These are phyloP conservation scores for Amniataba percoides DNA, from an alignment of 2,797 vertebrate species.

Conservation along the genomic window DNA sequence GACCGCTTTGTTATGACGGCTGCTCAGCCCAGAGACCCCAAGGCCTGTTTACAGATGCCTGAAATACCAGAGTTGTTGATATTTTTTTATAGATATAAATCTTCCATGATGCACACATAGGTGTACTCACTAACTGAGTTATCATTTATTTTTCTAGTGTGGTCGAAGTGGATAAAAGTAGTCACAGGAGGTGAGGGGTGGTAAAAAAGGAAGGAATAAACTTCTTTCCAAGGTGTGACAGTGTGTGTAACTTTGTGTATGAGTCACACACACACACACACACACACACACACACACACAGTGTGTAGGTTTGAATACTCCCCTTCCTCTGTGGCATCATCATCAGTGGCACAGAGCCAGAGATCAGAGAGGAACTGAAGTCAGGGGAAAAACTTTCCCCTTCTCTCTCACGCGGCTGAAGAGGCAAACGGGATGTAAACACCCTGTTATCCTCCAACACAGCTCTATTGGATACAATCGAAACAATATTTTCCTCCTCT, in stretches of 20 bases:
- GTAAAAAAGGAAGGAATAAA: conserved; percentile 42
- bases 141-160: conserved; percentile 47
- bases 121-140: conserved; percentile 10
- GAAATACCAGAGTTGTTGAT: conserved; percentile 42
- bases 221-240: conserved; percentile 55
- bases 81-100: conserved; percentile 7
- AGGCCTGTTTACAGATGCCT: conserved; percentile 64
- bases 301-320: conserved; percentile 43
- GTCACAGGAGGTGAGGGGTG: conserved; percentile 49
- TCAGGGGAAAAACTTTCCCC: conserved; percentile 45
- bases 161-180: conserved; percentile 45
- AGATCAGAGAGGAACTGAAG: conserved; percentile 47
- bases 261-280: conserved; percentile 50
- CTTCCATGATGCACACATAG: conserved; percentile 12
- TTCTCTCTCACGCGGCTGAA: conserved; percentile 21
- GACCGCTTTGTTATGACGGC: conserved; percentile 45
- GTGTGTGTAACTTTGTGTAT: conserved; percentile 43
- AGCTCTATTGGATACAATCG: not conserved
- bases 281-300: conserved; percentile 14
- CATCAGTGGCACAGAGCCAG: conserved; percentile 55
- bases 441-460: not conserved
- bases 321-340: conserved; percentile 54
- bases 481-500: not conserved
- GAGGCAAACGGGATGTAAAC: conserved; percentile 32
- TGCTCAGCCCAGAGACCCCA: conserved; percentile 34